Evolutionary conservation across 2,888 invertebrate genomes (phyloP).

Genomic region (Drosophila gaucha): DNA sequence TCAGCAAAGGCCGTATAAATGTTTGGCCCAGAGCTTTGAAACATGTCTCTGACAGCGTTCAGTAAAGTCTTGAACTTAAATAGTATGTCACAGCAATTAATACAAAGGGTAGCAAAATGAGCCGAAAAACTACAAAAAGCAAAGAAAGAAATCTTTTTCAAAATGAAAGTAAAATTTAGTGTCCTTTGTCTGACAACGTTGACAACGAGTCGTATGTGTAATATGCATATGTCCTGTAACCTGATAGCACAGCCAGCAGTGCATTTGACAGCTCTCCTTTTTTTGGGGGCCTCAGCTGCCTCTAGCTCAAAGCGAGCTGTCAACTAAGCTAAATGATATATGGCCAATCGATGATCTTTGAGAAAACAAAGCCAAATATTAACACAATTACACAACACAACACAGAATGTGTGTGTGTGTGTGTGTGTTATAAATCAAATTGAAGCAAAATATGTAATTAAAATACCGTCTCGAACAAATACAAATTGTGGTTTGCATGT

Average conservation of each 20-base stretch:
- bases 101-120: conserved; percentile 48
- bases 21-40: conserved; percentile 25
- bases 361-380: conserved; percentile 43
- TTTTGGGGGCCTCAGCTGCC: too few relatives aligned
- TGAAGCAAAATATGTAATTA: conserved; percentile 42
- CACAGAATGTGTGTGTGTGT: background rate
- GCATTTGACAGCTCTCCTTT: conserved; percentile 38
- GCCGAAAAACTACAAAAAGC: background rate
- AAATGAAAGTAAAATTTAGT: conserved; percentile 52
- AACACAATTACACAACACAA: conserved; percentile 50
- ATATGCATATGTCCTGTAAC: conserved; percentile 10
- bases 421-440: conserved; percentile 48
- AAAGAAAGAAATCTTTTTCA: conserved; percentile 7
- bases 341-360: conserved; percentile 43
- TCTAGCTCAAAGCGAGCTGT: conserved; percentile 22
- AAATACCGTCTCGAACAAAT: conserved; percentile 25
- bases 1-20: conserved; percentile 17
- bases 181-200: conserved; percentile 2
- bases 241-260: background rate
- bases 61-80: conserved; percentile 74
- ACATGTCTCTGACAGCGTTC: conserved; percentile 46
- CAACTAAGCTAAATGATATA: conserved; percentile 39
- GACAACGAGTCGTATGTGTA: conserved; percentile 41
- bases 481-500: conserved; percentile 18
- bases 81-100: conserved; percentile 77